These are phyloP conservation scores for Pegoplata infirma DNA, from an alignment of 2,888 invertebrate genomes.

Conservation along the genomic window DNA sequence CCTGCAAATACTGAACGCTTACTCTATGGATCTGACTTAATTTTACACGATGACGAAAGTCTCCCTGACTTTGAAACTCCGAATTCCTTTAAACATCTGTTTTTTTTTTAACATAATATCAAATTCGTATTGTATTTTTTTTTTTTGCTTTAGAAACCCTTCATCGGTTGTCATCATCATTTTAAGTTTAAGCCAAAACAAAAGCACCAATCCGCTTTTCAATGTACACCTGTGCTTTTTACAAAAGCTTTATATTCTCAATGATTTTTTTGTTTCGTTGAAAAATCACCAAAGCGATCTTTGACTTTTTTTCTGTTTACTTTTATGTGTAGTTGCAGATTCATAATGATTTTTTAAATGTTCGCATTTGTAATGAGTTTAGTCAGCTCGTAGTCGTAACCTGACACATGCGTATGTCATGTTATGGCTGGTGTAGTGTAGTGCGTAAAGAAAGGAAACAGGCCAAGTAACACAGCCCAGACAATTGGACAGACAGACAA, in stretches of 20 bases:
- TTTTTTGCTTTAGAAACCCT: constrained; percentile 54
- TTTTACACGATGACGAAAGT: too few relatives aligned
- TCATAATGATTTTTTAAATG: constrained; percentile 74
- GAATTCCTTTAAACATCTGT: constrained; percentile 11
- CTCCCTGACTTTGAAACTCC: too few relatives aligned
- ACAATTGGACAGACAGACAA: constrained; percentile 18
- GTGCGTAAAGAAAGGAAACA: constrained; percentile 46
- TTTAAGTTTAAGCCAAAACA: constrained; percentile 43
- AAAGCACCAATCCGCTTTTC: constrained; percentile 60
- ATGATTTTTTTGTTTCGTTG: too few relatives aligned
- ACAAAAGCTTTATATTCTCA: background rate
- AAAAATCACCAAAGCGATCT: constrained; percentile 59
- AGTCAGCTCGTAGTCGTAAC: constrained; percentile 59
- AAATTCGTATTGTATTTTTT: constrained; percentile 28
- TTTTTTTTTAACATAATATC: background rate
- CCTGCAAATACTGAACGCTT: too few relatives aligned
- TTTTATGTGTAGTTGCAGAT: constrained; percentile 34
- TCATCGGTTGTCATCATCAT: constrained; percentile 54
- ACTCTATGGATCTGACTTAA: too few relatives aligned
- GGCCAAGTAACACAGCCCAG: too few relatives aligned
- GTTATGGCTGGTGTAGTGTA: constrained; percentile 44
- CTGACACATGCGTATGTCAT: constrained; percentile 66
- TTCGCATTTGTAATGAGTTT: constrained; percentile 71
- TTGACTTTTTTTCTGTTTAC: constrained; percentile 25
- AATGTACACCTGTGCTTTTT: constrained; percentile 72